These are phyloP conservation scores for Lottia gigantea DNA, from an alignment of 2,888 invertebrate species.

Conservation along the genomic window DNA sequence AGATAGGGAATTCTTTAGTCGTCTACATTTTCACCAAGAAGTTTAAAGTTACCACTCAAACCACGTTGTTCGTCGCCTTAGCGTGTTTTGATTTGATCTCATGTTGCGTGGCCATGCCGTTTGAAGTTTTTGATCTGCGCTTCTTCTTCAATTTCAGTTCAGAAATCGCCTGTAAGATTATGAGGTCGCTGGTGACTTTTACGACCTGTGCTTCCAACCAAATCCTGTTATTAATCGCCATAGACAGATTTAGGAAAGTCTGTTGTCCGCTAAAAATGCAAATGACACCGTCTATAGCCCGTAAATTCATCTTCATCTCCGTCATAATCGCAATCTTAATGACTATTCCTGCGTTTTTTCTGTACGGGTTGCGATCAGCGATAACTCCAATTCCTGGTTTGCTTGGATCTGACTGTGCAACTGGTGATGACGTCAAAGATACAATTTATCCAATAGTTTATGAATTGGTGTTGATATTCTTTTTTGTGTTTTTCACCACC, in stretches of 20 bases:
- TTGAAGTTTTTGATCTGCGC: conserved; percentile 47
- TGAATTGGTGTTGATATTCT: conserved; percentile 38
- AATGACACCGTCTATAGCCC: conserved; percentile 38
- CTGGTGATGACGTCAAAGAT: conserved; percentile 33
- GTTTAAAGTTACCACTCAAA: conserved; percentile 43
- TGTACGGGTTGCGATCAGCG: conserved; percentile 43
- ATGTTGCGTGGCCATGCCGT: conserved; percentile 48
- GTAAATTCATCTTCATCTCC: conserved; percentile 36
- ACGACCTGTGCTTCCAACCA: conserved; percentile 49
- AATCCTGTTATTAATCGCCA: conserved; percentile 47
- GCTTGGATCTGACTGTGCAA: conserved; percentile 49
- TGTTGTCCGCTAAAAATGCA: conserved; percentile 48
- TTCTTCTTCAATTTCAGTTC: conserved; percentile 48
- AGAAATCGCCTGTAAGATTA: conserved; percentile 44
- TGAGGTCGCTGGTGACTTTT: conserved; percentile 44
- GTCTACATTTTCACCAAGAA: conserved; percentile 44
- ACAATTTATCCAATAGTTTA: conserved; percentile 42
- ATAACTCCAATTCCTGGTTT: conserved; percentile 34
- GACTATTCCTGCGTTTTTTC: conserved; percentile 42
- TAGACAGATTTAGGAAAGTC: conserved; percentile 49
- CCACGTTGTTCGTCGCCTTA: conserved; percentile 47
- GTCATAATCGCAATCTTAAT: conserved; percentile 39
- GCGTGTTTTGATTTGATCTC: conserved; percentile 49
- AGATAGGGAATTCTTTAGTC: conserved; percentile 50
- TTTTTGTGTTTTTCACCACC: conserved; percentile 37